Base-by-base conservation (phyloP, 2,797 vertebrate genomes). In the Somateria mollissima region DNA sequence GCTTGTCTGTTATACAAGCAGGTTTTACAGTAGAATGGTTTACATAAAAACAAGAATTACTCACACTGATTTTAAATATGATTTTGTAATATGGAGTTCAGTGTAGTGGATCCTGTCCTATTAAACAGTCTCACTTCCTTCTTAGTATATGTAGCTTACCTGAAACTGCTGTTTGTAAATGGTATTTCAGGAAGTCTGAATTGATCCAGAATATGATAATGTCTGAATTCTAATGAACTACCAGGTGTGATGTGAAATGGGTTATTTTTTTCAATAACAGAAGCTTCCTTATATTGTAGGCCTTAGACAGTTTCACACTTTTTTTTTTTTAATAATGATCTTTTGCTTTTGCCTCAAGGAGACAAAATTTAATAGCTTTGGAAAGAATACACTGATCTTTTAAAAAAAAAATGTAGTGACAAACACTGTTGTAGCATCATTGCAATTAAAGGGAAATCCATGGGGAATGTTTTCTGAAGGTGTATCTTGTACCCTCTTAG, bases 11-110 rank as follows among this genome's bases (percentile, higher is more conserved):
- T 65, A 19, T 62, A 57, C 20, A 34, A 62, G 18, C 28, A 54
- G 8, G 43, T 60, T 91, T 86, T 89, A 62, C 83, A 90, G 73
- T 58, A 41, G 37, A 58, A 58, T 47, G 30, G 32, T 84, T 94
- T 88, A 74, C 41, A 17, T 90, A 47, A 69, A 86, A 86, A 28
- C 45, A 69, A 62, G 41, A 94, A 79, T 86, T 81, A 53, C 83
- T 86, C 69, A 58, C 36, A 7, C 28, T 86, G 58, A 41, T 71
- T 94, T 92, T 14, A 62, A 88, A 70, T 78, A 78, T 1, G 11
- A 11, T 13, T 81, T 84, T 54, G 15, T 79, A 24, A 62, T 30
- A 28, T 1, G 19, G 24, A 60, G n/a, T 62, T 84, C 32, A 47
- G 21, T 16, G 43, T 45, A 66, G 62, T 66, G 73, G 58, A 66